These are phyloP conservation scores for Yasuhikotakia modesta DNA, from an alignment of 2,797 vertebrate genomes.

Conservation along the genomic window DNA sequence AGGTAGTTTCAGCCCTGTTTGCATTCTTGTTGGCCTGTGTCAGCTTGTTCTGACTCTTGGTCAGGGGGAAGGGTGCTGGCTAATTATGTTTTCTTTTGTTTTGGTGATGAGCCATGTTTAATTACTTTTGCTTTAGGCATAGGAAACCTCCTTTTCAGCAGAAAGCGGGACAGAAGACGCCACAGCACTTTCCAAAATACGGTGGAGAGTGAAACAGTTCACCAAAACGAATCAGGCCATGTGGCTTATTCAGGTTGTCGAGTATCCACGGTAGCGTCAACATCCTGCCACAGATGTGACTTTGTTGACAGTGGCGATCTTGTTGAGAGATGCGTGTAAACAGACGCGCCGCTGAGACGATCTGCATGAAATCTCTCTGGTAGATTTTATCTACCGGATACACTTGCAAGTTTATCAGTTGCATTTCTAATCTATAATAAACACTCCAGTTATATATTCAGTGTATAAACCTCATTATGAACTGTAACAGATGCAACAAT, in stretches of 20 bases:
- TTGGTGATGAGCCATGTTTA: slow-evolving; percentile 41
- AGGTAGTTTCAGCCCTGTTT: background rate
- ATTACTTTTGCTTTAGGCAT: slow-evolving; percentile 38
- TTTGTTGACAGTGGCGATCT: slow-evolving; percentile 11
- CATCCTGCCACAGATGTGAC: background rate
- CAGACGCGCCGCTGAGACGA: background rate
- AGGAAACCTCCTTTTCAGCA: slow-evolving; percentile 25
- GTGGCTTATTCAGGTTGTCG: background rate
- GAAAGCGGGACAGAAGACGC: slow-evolving; percentile 17
- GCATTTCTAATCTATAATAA: background rate
- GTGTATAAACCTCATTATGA: background rate
- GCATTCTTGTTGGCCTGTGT: slow-evolving; percentile 18
- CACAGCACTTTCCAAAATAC: slow-evolving; percentile 16
- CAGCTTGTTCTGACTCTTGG: slow-evolving; percentile 14
- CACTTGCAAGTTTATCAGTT: too few species aligned
- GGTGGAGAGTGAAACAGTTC: background rate
- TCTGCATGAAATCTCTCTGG: too few species aligned
- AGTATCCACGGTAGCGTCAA: background rate
- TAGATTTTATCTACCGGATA: too few species aligned
- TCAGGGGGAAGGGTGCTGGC: slow-evolving; percentile 16
- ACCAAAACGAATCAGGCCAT: background rate
- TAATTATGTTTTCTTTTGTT: slow-evolving; percentile 44
- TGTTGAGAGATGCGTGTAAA: background rate
- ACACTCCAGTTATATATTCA: background rate
- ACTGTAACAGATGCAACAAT: background rate